Base-by-base conservation (phyloP, 2,888 invertebrate species). In the Punctoribates punctum region DNA sequence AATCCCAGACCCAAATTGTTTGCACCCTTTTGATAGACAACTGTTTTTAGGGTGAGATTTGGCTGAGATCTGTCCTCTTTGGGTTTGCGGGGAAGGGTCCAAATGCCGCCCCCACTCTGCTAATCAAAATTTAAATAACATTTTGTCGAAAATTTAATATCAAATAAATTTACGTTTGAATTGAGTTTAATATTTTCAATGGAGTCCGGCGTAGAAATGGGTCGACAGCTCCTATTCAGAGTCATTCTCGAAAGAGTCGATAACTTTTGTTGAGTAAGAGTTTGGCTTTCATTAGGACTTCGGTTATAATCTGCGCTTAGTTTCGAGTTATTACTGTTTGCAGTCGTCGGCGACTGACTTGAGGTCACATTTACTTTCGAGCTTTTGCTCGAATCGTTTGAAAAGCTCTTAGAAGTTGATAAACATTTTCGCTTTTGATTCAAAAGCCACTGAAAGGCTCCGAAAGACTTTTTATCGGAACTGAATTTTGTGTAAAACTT, bases 1-100 rank as follows among this genome's bases (percentile, higher is more conserved):
- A 94, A 94, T 51, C 94, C 94, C 73, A 94, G 87, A 75, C 93
- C 92, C 84, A 92, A 93, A 81, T 90, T 90, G 38, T 92, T 91
- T 6, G 88, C 88, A 38, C 93, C 93, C 85, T 94, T 94, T 85
- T 90, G 89, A 83, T 92, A 92, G 76, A 88, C 88, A 15, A 89
- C 87, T 13, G 84, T 84, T 78, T 83, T 83, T 73, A 25, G 23
- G 13, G 48, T 38, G 5, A 34, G 15, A 27, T 62, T 51, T 72
- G 84, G 78, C 6, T 83, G 82, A 17, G 78, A 73, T 60, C 57
- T 57, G 29, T 76, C 54, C n/a, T 81, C 79, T 75, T 80, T 81
- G 8, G 80, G 79, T 42, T 80, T 78, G 46, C 81, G 78, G 51
- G 82, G 82, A 25, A 82, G 76, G 17, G 81, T 81, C 67, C 81